Conservation (phyloP, 2,797 vertebrate species). For the Oreochromis grahami region DNA sequence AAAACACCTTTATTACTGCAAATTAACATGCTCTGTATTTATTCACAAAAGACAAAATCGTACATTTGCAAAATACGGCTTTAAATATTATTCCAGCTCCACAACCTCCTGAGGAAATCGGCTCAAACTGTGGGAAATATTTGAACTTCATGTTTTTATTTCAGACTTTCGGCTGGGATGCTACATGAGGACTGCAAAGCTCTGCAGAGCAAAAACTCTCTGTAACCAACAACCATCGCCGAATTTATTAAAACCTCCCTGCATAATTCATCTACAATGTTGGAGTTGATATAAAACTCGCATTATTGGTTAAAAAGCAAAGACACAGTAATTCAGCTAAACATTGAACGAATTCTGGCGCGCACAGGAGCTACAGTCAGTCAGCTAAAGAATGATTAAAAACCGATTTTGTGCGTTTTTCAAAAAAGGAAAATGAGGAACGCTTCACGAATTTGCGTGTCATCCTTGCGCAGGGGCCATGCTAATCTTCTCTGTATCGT, state of each 20-base stretch:
- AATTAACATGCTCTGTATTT: neutral
- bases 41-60: neutral
- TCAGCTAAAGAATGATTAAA: neutral
- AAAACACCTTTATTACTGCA: neutral
- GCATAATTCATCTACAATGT: neutral
- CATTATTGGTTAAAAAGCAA: neutral
- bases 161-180: neutral
- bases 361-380: neutral
- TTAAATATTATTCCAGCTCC: neutral
- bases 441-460: neutral
- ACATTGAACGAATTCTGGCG: neutral
- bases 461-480: slow-evolving; percentile 2
- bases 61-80: neutral
- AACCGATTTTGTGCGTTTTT: fast-evolving
- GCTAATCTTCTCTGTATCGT: slow-evolving; percentile 1
- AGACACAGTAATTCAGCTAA: neutral
- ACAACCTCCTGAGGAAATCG: neutral
- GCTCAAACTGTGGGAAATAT: neutral
- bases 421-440: neutral
- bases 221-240: neutral
- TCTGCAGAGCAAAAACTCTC: neutral
- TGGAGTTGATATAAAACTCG: neutral
- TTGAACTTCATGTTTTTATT: neutral
- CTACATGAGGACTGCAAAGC: neutral
- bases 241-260: neutral